Evolutionary conservation across 2,888 invertebrate species (phyloP).

Genomic region (Drosophila parthenogenetica): DNA sequence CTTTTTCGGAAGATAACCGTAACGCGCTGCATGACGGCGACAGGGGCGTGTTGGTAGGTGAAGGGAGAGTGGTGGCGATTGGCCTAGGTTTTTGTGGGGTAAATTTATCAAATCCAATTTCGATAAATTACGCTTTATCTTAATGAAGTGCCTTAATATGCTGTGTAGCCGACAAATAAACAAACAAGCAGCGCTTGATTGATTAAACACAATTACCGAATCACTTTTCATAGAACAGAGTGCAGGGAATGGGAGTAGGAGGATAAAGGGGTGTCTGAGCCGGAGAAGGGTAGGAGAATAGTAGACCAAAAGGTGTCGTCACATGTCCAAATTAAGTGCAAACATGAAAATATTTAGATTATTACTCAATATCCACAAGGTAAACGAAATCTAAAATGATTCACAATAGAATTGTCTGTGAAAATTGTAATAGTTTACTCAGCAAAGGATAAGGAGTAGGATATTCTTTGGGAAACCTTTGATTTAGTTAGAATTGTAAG

Average conservation of each 20-base stretch:
- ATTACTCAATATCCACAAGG: constrained; percentile 4
- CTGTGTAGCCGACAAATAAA: constrained; percentile 49
- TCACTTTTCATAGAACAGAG: constrained; percentile 43
- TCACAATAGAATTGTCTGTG: no score
- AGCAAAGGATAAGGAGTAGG: no score
- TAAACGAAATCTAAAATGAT: neutral
- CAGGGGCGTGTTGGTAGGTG: no score
- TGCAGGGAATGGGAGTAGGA: neutral
- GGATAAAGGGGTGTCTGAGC: neutral
- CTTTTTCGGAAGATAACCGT: constrained; percentile 63
- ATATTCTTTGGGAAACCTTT: no score
- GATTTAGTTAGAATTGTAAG: neutral
- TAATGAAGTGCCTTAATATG: constrained; percentile 70
- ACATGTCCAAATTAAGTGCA: constrained; percentile 46
- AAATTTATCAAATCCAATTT: constrained; percentile 59
- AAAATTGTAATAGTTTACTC: no score
- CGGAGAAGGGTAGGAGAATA: neutral
- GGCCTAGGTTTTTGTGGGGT: constrained; percentile 25
- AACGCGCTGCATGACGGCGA: constrained; percentile 39
- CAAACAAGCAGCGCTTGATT: constrained; percentile 72
- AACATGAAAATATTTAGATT: constrained; percentile 18
- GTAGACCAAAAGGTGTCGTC: constrained; percentile 16
- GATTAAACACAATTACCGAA: constrained; percentile 76
- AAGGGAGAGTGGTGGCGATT: constrained; percentile 9
- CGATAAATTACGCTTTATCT: constrained; percentile 79